Base-by-base conservation (phyloP, 2,797 vertebrate genomes). In the Spinibarbus caldwelli region DNA sequence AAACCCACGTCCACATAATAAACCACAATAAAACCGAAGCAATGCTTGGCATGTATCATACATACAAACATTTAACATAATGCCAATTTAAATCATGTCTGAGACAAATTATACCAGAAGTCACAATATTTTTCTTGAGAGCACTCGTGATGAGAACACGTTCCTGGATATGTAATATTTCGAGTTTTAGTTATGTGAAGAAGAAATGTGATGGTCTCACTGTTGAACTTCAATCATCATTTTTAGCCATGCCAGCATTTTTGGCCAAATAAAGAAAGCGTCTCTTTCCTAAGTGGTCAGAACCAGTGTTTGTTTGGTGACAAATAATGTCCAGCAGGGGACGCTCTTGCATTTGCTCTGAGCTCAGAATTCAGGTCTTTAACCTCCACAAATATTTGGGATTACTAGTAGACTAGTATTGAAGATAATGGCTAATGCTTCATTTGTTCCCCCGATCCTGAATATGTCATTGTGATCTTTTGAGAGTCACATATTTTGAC, bases 321-420 rank as follows among this genome's bases (percentile, higher is more conserved):
- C 29, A 17, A 14, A 5, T n/a, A 3, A 75, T 38, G 14, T 29
- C 64, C 82, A 78, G n/a, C 49, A 78, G 82, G 64, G 82, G 82
- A 41, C 82, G 78, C 73, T 84, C 47, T 84, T 84, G 82, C 64
- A 31, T 68, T 84, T 54, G 19, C 26, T 73, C 17, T 68, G 62
- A 45, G 26, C 31, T 76, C 29, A 19, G 57, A 66, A 26, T 19
- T n/a, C 26, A 62, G 19, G 26, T 54, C 68, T 23, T 15, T 36
- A 23, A 34, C 2, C 6, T 45, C 36, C 80, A 15, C 45, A 49
- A 2, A 68, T 49, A 36, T 80, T 54, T 36, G 23, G 14, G 23
- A n/a, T 70, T 54, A 12, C 31, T 34, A 26, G 6, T 59, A 9
- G 6, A 34, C 68, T 57, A 23, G 31, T 72, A 29, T 72, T 54